A percentile compares a stretch with the other conserved stretches of the same genome.
These are phyloP conservation scores for Heteromyza rotundicornis DNA, from an alignment of 2,888 invertebrate species.

Conservation along the genomic window DNA sequence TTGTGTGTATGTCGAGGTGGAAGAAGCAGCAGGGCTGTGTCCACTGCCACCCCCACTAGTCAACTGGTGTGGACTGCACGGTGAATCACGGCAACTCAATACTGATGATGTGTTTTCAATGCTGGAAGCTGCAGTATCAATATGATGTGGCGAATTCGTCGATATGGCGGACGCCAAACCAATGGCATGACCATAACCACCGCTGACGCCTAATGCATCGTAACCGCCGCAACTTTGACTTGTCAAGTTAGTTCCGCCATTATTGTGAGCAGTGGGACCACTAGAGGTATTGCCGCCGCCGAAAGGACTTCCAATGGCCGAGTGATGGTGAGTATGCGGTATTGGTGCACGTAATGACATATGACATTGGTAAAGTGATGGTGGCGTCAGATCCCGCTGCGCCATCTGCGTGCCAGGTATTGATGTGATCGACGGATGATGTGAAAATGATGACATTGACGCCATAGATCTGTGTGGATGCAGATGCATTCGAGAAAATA, in stretches of 20 bases:
- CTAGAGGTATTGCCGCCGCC: slow-evolving; percentile 22
- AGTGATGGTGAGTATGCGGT: slow-evolving; percentile 40
- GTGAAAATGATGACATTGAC: slow-evolving; percentile 58
- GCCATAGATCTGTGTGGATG: slow-evolving; percentile 52
- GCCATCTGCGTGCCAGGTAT: slow-evolving; percentile 53
- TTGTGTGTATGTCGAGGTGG: slow-evolving; percentile 41
- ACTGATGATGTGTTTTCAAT: slow-evolving; percentile 15
- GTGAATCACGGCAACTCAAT: slow-evolving; percentile 64
- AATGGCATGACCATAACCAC: slow-evolving; percentile 44
- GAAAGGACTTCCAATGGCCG: slow-evolving; percentile 26
- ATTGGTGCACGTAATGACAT: slow-evolving; percentile 56
- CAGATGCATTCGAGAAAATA: too few species aligned
- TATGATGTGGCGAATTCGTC: slow-evolving; percentile 29
- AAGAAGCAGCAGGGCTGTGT: too few species aligned
- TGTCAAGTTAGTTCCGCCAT: slow-evolving; percentile 26
- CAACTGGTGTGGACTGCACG: slow-evolving; percentile 70
- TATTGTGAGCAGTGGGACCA: slow-evolving; percentile 21
- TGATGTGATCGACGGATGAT: slow-evolving; percentile 53
- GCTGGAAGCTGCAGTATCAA: slow-evolving; percentile 28
- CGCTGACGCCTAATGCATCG: slow-evolving; percentile 33
- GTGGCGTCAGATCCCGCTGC: slow-evolving; percentile 57
- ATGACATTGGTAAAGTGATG: slow-evolving; percentile 60
- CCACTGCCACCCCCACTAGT: background rate
- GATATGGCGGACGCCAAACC: slow-evolving; percentile 49
- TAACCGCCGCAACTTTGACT: slow-evolving; percentile 28